phyloP scores from a whole-genome alignment of 1,140 invertebrate species.

The Choristoneura fumiferana region DNA sequence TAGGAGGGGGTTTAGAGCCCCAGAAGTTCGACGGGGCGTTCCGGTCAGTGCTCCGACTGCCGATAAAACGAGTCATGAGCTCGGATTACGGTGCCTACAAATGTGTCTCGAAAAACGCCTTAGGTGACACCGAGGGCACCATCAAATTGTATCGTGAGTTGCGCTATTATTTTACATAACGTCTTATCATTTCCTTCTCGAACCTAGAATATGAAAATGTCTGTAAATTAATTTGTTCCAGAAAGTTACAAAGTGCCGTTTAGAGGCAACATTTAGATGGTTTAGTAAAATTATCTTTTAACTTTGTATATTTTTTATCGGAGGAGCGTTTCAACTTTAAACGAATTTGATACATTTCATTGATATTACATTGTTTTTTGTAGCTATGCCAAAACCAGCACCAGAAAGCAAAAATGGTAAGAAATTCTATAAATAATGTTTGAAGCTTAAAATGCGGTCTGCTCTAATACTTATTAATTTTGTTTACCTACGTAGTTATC shows the following conservation, averaged over 20 bases:
- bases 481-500: constrained; percentile 49
- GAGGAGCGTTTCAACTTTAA: too few relatives aligned
- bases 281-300: too few relatives aligned
- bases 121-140: constrained; percentile 92
- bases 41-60: constrained; percentile 88
- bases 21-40: constrained; percentile 85
- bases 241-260: too few relatives aligned
- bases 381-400: constrained; percentile 60
- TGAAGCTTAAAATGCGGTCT: not conserved
- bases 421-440: constrained; percentile 20
- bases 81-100: constrained; percentile 89
- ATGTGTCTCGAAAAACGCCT: constrained; percentile 93
- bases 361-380: constrained; percentile 25
- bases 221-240: too few relatives aligned
- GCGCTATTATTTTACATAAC: not conserved
- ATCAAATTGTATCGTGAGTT: constrained; percentile 91
- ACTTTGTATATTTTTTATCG: too few relatives aligned
- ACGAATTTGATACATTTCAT: too few relatives aligned
- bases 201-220: too few relatives aligned
- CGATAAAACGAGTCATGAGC: constrained; percentile 82
- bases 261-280: too few relatives aligned
- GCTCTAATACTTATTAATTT: not conserved
- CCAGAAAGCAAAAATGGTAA: constrained; percentile 67
- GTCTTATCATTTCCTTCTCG: too few relatives aligned
- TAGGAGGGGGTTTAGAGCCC: constrained; percentile 88